Evolutionary conservation across 2,888 invertebrate genomes (phyloP).

Genomic region (Rhingia campestris): DNA sequence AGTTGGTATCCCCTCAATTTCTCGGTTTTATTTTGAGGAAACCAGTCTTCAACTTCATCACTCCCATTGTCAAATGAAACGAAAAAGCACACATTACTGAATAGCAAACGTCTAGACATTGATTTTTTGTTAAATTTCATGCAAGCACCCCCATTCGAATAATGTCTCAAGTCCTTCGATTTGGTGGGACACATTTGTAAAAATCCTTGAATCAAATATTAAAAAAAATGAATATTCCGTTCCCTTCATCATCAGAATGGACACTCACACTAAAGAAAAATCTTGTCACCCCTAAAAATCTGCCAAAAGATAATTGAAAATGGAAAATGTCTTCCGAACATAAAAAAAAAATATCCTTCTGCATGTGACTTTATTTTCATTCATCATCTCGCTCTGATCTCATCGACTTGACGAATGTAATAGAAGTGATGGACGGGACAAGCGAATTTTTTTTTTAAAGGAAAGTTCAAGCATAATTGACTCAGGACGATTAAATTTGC

Average conservation of each 20-base stretch:
- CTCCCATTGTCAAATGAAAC: no score
- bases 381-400: no score
- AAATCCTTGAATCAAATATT: not conserved
- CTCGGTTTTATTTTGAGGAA: no score
- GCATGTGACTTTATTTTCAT: not conserved
- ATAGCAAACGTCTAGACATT: slow-evolving; percentile 13
- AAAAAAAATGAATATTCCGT: slow-evolving; percentile 10
- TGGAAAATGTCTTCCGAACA: not conserved
- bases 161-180: slow-evolving; percentile 15
- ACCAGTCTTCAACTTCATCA: no score
- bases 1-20: no score
- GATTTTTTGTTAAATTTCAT: not conserved
- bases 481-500: slow-evolving; percentile 3
- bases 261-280: no score
- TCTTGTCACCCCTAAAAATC: not conserved
- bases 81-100: no score
- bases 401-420: no score
- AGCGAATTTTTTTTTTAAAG: no score
- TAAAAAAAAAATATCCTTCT: not conserved
- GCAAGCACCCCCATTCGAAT: not conserved
- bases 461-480: not conserved
- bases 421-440: no score
- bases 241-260: not conserved
- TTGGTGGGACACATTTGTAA: not conserved
- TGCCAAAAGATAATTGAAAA: slow-evolving; percentile 19